Evolutionary conservation across 2,888 invertebrate species (phyloP).

Genomic region (Erebia epiphron): DNA sequence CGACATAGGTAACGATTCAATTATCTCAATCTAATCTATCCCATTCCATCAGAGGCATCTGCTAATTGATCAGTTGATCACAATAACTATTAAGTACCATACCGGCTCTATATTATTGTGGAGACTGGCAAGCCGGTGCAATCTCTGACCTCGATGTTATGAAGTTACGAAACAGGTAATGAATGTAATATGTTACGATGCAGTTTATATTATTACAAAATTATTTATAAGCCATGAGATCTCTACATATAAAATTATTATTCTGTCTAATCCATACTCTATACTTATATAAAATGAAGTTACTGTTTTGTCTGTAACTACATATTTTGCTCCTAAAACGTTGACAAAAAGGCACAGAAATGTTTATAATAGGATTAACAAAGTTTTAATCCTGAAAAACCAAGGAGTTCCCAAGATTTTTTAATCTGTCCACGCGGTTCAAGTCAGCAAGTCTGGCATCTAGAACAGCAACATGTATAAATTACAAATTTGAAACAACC

Average conservation of each 20-base stretch:
- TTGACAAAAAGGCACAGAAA: no score
- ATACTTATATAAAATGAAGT: no score
- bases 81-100: neutral
- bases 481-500: no score
- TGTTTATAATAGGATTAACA: no score
- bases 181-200: slow-evolving; percentile 23
- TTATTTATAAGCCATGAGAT: neutral
- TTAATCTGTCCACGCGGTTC: no score
- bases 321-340: no score
- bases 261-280: no score
- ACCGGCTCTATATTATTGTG: neutral
- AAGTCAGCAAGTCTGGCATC: no score
- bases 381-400: no score
- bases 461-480: no score
- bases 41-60: neutral
- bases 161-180: slow-evolving; percentile 24
- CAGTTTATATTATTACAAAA: slow-evolving; percentile 18
- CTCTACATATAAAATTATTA: slow-evolving; percentile 1
- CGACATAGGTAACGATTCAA: neutral
- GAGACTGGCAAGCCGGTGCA: slow-evolving; percentile 8
- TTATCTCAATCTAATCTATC: neutral
- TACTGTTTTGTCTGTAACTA: no score
- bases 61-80: neutral
- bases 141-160: slow-evolving; percentile 34
- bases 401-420: no score